A percentile compares a stretch with the other conserved stretches of the same genome.
phyloP scores from a whole-genome alignment of 2,888 invertebrate genomes.

The Cerceris rybyensis region DNA sequence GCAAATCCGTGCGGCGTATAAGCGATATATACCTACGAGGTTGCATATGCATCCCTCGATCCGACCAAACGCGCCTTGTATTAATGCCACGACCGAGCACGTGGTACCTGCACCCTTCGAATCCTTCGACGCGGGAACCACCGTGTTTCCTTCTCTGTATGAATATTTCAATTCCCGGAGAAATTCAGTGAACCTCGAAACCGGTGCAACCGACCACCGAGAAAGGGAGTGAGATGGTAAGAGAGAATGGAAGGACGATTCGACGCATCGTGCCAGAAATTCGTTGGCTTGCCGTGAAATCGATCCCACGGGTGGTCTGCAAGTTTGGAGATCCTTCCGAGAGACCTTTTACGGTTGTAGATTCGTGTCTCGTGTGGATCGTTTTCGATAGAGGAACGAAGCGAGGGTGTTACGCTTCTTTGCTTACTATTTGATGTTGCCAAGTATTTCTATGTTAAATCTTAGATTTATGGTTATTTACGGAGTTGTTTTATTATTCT shows the following conservation, averaged over 20 bases:
- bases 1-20: slow-evolving; percentile 71
- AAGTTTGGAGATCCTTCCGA: slow-evolving; percentile 24
- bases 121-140: slow-evolving; percentile 35
- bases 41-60: slow-evolving; percentile 56
- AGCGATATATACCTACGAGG: slow-evolving; percentile 25
- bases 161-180: slow-evolving; percentile 77
- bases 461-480: too few relatives aligned
- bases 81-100: slow-evolving; percentile 21
- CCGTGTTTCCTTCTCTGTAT: slow-evolving; percentile 65
- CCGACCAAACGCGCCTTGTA: slow-evolving; percentile 21
- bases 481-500: too few relatives aligned
- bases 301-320: slow-evolving; percentile 45
- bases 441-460: too few relatives aligned
- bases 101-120: slow-evolving; percentile 18
- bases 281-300: slow-evolving; percentile 67
- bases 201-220: slow-evolving; percentile 63
- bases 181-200: slow-evolving; percentile 73
- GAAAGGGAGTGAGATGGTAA: slow-evolving; percentile 1
- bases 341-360: neutral
- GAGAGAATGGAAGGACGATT: slow-evolving; percentile 25
- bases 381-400: neutral
- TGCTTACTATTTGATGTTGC: too few relatives aligned
- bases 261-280: slow-evolving; percentile 22
- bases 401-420: too few relatives aligned
- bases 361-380: neutral